Percentiles rank a stretch among this genome's conserved stretches.
Conservation (phyloP, 2,113 vertebrate species). For the Atrichornis clamosus region DNA sequence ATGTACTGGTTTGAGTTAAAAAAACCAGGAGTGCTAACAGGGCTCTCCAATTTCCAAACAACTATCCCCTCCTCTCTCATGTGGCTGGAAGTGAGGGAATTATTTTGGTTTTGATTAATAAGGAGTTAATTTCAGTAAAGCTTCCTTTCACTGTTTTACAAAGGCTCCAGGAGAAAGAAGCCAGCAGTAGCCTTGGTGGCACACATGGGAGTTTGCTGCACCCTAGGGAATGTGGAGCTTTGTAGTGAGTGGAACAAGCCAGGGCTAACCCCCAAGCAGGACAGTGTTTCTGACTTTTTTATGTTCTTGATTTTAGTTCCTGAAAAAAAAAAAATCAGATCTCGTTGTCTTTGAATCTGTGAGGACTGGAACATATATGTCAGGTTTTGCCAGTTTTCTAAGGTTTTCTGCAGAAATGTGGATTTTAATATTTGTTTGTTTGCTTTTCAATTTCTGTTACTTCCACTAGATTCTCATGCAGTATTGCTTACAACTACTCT, state of each 20-base stretch:
- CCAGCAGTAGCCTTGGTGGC: background rate
- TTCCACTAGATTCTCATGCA: background rate
- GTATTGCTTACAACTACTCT: background rate
- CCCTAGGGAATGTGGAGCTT: background rate
- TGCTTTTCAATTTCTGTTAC: background rate
- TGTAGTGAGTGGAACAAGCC: background rate
- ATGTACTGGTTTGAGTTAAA: background rate
- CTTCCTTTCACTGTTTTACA: background rate
- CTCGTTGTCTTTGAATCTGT: background rate
- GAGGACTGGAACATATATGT: background rate
- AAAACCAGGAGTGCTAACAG: background rate
- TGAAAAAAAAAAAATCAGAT: background rate
- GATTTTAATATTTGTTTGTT: background rate
- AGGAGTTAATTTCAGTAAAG: background rate
- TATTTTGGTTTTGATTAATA: background rate
- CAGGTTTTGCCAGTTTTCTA: background rate
- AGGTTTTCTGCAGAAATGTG: background rate
- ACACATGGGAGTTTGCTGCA: accelerated
- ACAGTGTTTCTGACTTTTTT: background rate
- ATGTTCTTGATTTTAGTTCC: background rate
- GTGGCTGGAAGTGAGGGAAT: background rate
- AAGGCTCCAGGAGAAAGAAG: background rate
- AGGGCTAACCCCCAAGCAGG: background rate
- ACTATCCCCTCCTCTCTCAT: background rate
- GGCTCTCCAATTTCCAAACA: background rate